Evolutionary conservation across 1,140 invertebrate genomes (phyloP).

Genomic region (Bombus sibiricus): DNA sequence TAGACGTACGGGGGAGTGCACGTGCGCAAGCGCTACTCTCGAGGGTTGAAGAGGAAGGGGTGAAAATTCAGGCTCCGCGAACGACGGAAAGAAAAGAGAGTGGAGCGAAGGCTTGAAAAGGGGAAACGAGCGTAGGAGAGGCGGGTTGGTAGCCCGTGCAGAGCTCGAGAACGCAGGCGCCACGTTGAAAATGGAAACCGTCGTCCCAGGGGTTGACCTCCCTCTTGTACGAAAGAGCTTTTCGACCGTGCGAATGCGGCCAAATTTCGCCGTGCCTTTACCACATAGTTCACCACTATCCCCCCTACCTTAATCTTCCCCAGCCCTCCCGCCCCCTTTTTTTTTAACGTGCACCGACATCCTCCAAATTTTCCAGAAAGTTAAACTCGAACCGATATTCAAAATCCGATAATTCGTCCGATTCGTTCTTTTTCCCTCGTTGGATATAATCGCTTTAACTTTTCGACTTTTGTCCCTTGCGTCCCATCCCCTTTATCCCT

Average conservation of each 20-base stretch:
- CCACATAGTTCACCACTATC: constrained; percentile 23
- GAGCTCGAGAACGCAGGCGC: constrained; percentile 60
- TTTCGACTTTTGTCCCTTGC: constrained; percentile 15
- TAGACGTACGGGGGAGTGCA: constrained; percentile 26
- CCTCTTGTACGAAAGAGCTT: constrained; percentile 45
- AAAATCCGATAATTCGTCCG: neutral
- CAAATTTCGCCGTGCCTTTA: constrained; percentile 56
- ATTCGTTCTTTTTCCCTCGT: neutral
- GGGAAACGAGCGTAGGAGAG: constrained; percentile 28
- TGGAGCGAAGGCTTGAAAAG: constrained; percentile 29
- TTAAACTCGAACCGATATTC: constrained; percentile 24
- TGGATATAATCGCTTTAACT: constrained; percentile 32
- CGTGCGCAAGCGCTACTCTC: constrained; percentile 6
- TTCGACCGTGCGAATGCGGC: constrained; percentile 54
- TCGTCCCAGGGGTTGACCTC: constrained; percentile 51
- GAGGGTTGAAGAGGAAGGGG: neutral
- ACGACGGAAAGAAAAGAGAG: neutral
- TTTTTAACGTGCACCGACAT: constrained; percentile 21
- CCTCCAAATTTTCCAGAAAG: constrained; percentile 44
- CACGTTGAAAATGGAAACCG: constrained; percentile 54
- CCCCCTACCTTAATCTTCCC: neutral
- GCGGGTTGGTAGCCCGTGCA: constrained; percentile 44
- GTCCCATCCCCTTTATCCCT: neutral
- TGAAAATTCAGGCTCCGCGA: constrained; percentile 13
- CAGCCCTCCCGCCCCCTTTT: no score